phyloP scores from a whole-genome alignment of 2,797 vertebrate genomes.

The Gallinago solitaria region DNA sequence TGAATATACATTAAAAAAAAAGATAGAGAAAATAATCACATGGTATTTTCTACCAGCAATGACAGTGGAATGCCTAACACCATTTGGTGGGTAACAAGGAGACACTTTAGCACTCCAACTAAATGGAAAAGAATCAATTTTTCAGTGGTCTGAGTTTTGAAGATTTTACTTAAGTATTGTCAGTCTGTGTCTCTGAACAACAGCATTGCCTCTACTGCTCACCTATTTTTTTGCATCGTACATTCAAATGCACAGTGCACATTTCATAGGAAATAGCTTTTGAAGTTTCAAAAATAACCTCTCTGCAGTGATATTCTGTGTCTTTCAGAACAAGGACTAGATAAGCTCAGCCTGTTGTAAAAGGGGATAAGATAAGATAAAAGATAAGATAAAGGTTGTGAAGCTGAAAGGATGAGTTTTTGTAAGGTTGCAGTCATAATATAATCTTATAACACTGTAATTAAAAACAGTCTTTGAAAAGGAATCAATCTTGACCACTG shows the following conservation, averaged over 20 bases:
- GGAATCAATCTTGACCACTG: neutral
- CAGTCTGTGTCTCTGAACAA: neutral
- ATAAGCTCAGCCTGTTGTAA: neutral
- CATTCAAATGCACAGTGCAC: neutral
- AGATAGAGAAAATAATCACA: neutral
- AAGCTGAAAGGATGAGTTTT: neutral
- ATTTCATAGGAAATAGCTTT: neutral
- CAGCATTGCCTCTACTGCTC: neutral
- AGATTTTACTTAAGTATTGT: neutral
- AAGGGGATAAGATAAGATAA: neutral
- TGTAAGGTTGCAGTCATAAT: neutral
- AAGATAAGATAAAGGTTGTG: neutral
- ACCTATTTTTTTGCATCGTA: neutral
- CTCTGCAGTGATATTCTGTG: neutral
- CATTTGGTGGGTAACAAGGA: fast-evolving
- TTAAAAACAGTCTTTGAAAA: neutral
- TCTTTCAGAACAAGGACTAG: neutral
- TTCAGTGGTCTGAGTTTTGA: neutral
- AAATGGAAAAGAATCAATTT: neutral
- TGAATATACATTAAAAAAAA: neutral
- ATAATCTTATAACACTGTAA: neutral
- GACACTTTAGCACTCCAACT: neutral
- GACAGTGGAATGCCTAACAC: neutral
- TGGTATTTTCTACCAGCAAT: neutral
- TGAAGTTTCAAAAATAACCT: neutral